Evolutionary conservation across 2,113 vertebrate genomes (phyloP).

Genomic region (Catharus minimus): DNA sequence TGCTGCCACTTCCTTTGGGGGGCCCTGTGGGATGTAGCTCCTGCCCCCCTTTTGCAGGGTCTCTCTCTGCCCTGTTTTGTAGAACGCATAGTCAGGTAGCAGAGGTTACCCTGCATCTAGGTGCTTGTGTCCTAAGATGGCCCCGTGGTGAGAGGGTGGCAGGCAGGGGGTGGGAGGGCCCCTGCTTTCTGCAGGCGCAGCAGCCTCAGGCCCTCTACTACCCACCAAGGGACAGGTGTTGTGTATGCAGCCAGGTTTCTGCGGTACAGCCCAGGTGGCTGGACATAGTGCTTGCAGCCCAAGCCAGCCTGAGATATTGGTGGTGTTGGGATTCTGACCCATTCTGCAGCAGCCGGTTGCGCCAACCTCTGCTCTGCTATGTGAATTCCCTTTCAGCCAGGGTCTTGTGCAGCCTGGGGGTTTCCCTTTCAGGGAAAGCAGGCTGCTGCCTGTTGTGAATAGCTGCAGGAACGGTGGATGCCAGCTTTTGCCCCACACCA

Average conservation of each 20-base stretch:
- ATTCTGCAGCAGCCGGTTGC: fast-evolving
- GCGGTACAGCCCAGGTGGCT: neutral
- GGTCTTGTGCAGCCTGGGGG: neutral
- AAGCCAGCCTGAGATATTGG: neutral
- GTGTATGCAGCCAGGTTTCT: neutral
- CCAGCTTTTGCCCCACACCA: neutral
- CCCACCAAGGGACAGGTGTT: neutral
- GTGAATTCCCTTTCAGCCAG: fast-evolving
- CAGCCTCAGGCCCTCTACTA: neutral
- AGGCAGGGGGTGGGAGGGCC: neutral
- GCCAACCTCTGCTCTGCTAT: neutral
- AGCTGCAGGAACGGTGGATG: fast-evolving
- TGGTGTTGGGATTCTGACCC: fast-evolving
- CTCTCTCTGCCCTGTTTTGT: neutral
- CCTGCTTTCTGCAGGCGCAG: neutral
- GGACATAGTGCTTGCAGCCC: neutral
- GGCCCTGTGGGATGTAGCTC: neutral
- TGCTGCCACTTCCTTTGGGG: neutral
- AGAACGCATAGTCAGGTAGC: neutral
- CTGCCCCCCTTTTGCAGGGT: neutral
- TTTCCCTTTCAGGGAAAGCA: neutral
- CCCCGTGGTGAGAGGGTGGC: fast-evolving
- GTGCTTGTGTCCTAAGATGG: neutral
- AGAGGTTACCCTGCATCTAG: neutral
- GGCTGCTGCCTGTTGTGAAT: neutral